phyloP scores from a whole-genome alignment of 1,140 invertebrate genomes.

The Aporrectodea caliginosa region DNA sequence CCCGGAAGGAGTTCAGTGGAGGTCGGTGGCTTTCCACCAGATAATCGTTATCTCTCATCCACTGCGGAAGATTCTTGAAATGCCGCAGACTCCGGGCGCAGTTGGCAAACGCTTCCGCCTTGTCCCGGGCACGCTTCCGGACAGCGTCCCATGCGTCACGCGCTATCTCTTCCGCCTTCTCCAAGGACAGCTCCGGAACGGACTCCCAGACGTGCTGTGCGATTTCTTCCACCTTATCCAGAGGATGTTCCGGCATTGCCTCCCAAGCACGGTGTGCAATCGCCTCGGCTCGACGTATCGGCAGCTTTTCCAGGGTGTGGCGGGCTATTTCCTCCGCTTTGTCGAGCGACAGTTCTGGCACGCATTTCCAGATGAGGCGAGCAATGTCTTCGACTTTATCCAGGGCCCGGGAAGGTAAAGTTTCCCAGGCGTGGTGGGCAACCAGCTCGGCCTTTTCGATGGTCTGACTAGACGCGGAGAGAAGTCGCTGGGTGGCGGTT shows the following conservation, averaged over 20 bases:
- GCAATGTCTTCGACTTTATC: slow-evolving; percentile 32
- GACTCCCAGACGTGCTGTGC: slow-evolving; percentile 6
- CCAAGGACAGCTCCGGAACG: slow-evolving; percentile 54
- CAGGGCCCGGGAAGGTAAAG: slow-evolving; percentile 23
- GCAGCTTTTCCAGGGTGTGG: not conserved
- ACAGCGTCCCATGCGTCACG: slow-evolving; percentile 79
- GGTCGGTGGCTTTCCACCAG: slow-evolving; percentile 90
- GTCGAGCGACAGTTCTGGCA: slow-evolving; percentile 58
- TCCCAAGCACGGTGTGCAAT: slow-evolving; percentile 8
- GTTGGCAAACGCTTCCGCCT: slow-evolving; percentile 15
- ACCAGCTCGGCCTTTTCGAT: slow-evolving; percentile 9
- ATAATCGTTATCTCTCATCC: slow-evolving; percentile 98
- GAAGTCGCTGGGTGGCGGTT: not conserved
- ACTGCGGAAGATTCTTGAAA: slow-evolving; percentile 69
- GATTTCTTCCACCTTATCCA: not conserved
- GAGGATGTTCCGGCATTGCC: not conserved
- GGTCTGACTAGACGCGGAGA: not conserved
- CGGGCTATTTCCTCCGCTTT: slow-evolving; percentile 87
- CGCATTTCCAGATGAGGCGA: slow-evolving; percentile 10
- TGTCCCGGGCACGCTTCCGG: not conserved
- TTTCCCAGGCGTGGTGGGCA: slow-evolving; percentile 13
- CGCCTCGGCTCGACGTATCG: slow-evolving; percentile 6
- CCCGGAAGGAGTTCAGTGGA: slow-evolving; percentile 88
- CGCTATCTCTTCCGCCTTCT: slow-evolving; percentile 90
- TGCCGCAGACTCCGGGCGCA: slow-evolving; percentile 53